These are phyloP conservation scores for Hesperia comma DNA, from an alignment of 2,888 invertebrate genomes.

Conservation along the genomic window DNA sequence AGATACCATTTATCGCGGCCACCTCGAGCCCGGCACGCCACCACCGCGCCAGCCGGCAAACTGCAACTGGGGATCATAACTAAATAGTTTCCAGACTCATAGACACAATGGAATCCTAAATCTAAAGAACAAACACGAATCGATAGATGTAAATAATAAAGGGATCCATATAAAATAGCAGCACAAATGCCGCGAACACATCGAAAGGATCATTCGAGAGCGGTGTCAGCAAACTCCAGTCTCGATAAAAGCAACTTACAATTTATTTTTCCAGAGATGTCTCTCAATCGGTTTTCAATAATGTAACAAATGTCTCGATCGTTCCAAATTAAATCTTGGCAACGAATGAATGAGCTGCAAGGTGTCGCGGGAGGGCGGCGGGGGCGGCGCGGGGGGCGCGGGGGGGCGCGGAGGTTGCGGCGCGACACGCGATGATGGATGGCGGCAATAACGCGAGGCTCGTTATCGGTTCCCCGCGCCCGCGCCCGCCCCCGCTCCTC, in stretches of 20 bases:
- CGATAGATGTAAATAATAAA: no score
- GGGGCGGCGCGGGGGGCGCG: slow-evolving; percentile 10
- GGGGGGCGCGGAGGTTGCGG: slow-evolving; percentile 26
- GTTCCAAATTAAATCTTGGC: slow-evolving; percentile 33
- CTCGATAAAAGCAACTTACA: slow-evolving; percentile 6
- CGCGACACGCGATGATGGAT: slow-evolving; percentile 67
- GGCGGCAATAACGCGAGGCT: slow-evolving; percentile 67
- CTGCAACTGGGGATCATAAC: no score
- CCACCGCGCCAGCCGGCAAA: not conserved
- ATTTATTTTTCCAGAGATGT: slow-evolving; percentile 19
- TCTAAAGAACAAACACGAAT: no score
- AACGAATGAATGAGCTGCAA: slow-evolving; percentile 32
- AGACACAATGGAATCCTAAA: no score
- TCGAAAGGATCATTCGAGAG: slow-evolving; percentile 15
- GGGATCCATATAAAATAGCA: no score
- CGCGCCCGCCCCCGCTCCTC: not conserved
- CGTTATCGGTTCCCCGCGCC: slow-evolving; percentile 45
- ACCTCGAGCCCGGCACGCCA: not conserved
- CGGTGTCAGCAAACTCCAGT: slow-evolving; percentile 12
- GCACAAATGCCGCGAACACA: not conserved
- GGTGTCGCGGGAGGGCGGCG: slow-evolving; percentile 11
- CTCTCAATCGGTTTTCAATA: slow-evolving; percentile 30
- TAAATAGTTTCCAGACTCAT: no score
- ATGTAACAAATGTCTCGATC: slow-evolving; percentile 30
- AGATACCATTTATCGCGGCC: slow-evolving; percentile 36